Conservation (phyloP, 1,140 invertebrate genomes). For the Drosophila virilis region DNA sequence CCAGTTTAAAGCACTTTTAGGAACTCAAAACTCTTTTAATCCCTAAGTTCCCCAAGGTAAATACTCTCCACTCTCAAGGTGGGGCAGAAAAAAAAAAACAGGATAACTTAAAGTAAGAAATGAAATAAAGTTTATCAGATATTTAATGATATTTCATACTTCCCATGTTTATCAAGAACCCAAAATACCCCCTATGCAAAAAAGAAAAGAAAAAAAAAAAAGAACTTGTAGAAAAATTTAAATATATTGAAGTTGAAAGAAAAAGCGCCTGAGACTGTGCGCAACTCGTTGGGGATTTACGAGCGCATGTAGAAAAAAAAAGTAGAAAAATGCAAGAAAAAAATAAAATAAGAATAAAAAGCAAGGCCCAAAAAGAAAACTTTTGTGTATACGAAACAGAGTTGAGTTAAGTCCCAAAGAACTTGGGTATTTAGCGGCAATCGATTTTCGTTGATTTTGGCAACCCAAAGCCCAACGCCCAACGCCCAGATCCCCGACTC, state of each 20-base stretch:
- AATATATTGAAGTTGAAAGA: conserved; percentile 59
- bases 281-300: conserved; percentile 75
- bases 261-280: conserved; percentile 48
- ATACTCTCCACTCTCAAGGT: no score
- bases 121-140: no score
- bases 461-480: not conserved
- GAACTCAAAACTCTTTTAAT: no score
- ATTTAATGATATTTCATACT: no score
- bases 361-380: conserved; percentile 19
- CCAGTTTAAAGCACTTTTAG: no score
- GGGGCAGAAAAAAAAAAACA: no score
- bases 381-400: conserved; percentile 44
- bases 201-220: conserved; percentile 8
- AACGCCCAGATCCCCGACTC: not conserved
- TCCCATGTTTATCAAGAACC: no score
- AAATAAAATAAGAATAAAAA: conserved; percentile 30
- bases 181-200: no score
- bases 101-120: no score
- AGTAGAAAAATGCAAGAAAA: conserved; percentile 40
- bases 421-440: conserved; percentile 80
- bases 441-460: conserved; percentile 77
- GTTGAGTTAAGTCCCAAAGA: conserved; percentile 72
- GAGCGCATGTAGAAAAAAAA: conserved; percentile 20
- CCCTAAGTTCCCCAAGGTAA: no score
- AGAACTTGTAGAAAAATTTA: conserved; percentile 54